Evolutionary conservation across 1,140 invertebrate species (phyloP).

Genomic region (Drosophila parabipectinata): DNA sequence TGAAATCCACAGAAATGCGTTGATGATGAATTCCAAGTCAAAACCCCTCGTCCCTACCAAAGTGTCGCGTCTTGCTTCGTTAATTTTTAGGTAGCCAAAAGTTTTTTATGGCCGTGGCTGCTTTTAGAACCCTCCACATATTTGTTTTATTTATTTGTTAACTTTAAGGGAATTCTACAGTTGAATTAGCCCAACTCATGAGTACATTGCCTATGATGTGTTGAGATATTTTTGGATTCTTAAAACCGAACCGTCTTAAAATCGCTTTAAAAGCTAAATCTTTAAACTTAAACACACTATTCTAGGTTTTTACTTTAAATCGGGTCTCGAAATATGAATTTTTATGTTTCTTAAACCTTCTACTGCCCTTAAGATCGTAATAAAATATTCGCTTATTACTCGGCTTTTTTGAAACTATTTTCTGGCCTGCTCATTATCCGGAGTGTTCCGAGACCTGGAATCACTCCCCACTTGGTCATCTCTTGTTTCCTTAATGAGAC

Average conservation of each 20-base stretch:
- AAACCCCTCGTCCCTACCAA: slow-evolving; percentile 16
- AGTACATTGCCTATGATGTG: neutral
- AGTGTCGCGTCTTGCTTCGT: slow-evolving; percentile 55
- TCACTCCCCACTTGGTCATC: slow-evolving; percentile 63
- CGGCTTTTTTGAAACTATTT: slow-evolving; percentile 3
- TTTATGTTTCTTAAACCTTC: neutral
- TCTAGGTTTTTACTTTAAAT: too few relatives aligned
- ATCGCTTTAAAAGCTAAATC: too few relatives aligned
- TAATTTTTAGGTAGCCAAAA: slow-evolving; percentile 45
- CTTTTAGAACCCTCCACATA: neutral
- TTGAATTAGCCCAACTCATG: slow-evolving; percentile 12
- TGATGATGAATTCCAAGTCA: slow-evolving; percentile 61
- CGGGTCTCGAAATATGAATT: too few relatives aligned
- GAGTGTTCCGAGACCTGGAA: slow-evolving; percentile 23
- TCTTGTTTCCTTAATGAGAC: slow-evolving; percentile 46
- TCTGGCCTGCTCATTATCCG: slow-evolving; percentile 8
- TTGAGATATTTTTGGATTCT: neutral
- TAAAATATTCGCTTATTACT: slow-evolving; percentile 24
- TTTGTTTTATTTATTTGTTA: neutral
- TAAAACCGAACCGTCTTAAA: too few relatives aligned
- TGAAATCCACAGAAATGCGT: slow-evolving; percentile 62
- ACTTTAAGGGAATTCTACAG: neutral
- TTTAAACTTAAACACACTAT: too few relatives aligned
- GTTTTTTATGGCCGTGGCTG: slow-evolving; percentile 36
- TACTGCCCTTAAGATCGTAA: neutral